Conservation (phyloP, 2,113 vertebrate genomes). For the Amia ocellicauda region DNA sequence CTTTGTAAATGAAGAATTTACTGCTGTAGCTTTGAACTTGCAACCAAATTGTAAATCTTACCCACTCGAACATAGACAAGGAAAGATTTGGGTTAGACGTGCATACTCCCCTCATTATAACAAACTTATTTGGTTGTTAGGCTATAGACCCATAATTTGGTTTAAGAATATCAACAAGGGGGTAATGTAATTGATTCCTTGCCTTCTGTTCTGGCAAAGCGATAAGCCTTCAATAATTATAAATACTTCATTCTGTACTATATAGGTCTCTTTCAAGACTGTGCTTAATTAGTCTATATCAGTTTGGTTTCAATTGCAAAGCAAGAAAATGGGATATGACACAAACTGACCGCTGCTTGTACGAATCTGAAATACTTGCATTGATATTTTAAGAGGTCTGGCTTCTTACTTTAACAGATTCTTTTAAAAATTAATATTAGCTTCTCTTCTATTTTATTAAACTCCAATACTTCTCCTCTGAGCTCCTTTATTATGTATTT, state of each 20-base stretch:
- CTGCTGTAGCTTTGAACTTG: conserved; percentile 44
- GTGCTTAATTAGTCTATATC: conserved; percentile 44
- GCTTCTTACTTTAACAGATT: conserved; percentile 33
- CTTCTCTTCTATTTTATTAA: conserved; percentile 37
- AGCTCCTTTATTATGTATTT: conserved; percentile 50
- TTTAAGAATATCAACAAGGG: conserved; percentile 35
- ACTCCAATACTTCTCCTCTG: conserved; percentile 17
- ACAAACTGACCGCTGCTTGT: conserved; percentile 45
- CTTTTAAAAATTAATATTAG: conserved; percentile 40
- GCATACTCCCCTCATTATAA: conserved; percentile 40
- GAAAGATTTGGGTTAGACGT: conserved; percentile 23
- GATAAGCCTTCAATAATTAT: conserved; percentile 36
- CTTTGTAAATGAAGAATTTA: conserved; percentile 44
- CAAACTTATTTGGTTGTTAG: conserved; percentile 40
- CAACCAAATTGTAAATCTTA: conserved; percentile 49
- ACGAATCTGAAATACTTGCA: conserved; percentile 32
- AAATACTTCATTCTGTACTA: conserved; percentile 46
- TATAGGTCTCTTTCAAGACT: conserved; percentile 35
- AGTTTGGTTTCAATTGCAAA: conserved; percentile 47
- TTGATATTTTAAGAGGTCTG: conserved; percentile 39
- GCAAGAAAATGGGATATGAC: conserved; percentile 49
- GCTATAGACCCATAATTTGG: conserved; percentile 38
- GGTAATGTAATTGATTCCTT: conserved; percentile 48
- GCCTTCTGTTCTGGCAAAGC: conserved; percentile 44
- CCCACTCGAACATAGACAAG: conserved; percentile 27